Evolutionary conservation across 2,797 vertebrate genomes (phyloP).

Genomic region (Gila robusta): DNA sequence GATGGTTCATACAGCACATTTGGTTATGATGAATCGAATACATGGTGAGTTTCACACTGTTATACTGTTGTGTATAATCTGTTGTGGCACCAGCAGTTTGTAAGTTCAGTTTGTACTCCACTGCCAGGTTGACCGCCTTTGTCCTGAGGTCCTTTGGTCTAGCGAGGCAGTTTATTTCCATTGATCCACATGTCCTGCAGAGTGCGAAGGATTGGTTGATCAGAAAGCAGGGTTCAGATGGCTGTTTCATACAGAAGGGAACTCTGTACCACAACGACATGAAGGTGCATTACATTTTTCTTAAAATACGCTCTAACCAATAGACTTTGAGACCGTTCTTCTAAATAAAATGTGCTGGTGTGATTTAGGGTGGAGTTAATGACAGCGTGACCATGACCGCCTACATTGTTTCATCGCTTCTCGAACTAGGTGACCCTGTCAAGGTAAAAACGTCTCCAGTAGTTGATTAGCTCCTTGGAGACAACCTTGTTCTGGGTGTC

Average conservation of each 20-base stretch:
- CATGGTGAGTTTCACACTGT: conserved; percentile 75
- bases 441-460: conserved; percentile 8
- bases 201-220: conserved; percentile 76
- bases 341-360: not conserved
- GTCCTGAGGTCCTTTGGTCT: conserved; percentile 83
- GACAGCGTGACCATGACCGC: conserved; percentile 62
- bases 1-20: conserved; percentile 83
- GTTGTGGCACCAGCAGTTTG: not conserved
- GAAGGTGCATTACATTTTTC: conserved; percentile 72
- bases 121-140: conserved; percentile 84
- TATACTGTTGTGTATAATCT: not conserved
- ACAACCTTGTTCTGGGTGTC: not conserved
- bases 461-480: not conserved
- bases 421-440: conserved; percentile 38
- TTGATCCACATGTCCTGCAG: conserved; percentile 70
- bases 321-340: no score
- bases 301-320: no score
- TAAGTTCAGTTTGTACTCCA: not conserved
- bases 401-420: conserved; percentile 58
- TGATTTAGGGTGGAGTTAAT: conserved; percentile 59
- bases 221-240: conserved; percentile 71
- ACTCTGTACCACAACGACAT: conserved; percentile 81
- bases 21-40: conserved; percentile 75
- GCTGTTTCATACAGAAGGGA: conserved; percentile 80
- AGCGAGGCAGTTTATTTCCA: conserved; percentile 77